A percentile compares a stretch with the other conserved stretches of the same genome.
Evolutionary conservation across 2,888 invertebrate genomes (phyloP).

Genomic region (Ectemnius cavifrons): DNA sequence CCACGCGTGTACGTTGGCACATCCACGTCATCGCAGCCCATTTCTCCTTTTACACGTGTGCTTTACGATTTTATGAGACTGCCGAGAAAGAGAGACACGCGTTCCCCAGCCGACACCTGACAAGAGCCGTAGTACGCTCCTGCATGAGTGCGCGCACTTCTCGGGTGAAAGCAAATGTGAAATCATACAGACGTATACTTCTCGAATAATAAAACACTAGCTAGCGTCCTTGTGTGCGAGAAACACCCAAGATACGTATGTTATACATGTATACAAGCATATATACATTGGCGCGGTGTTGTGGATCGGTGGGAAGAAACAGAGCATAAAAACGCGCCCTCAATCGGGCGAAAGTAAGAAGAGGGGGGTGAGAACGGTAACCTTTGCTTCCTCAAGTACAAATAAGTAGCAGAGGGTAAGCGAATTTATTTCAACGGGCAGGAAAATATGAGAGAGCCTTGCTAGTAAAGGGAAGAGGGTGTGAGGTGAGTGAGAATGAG

Average conservation of each 20-base stretch:
- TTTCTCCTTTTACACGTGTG: not conserved
- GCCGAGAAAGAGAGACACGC: not conserved
- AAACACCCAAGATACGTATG: no score
- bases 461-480: not conserved
- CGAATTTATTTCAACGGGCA: not conserved
- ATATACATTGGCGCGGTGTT: not conserved
- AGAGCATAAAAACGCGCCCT: not conserved
- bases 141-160: not conserved
- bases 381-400: not conserved
- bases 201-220: slow-evolving; percentile 16
- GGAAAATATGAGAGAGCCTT: not conserved
- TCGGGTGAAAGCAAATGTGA: not conserved
- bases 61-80: slow-evolving; percentile 1
- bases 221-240: not conserved
- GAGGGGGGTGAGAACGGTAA: not conserved
- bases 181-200: slow-evolving; percentile 11
- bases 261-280: no score
- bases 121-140: no score
- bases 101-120: no score
- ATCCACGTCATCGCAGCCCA: not conserved
- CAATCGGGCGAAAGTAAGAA: not conserved
- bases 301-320: not conserved
- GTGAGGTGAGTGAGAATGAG: not conserved
- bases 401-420: not conserved
- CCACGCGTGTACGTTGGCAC: no score